Base-by-base conservation (phyloP, 2,113 vertebrate genomes). In the Cinclus mexicanus region DNA sequence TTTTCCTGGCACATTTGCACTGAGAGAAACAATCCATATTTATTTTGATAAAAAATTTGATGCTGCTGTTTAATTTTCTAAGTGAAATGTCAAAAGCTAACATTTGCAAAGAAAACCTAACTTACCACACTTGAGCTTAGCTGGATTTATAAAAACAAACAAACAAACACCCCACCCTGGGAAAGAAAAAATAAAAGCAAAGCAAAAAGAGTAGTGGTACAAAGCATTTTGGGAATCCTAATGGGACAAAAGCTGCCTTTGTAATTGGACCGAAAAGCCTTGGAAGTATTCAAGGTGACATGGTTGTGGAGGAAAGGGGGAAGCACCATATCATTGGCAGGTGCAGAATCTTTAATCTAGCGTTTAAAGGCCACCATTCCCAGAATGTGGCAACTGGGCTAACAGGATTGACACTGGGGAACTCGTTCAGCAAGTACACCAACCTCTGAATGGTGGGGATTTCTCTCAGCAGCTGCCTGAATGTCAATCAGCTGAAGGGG, bases 381-480 rank as follows among this genome's bases (percentile, higher is more conserved):
- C 85, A 82, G 67, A 81, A 95, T 77, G 92, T 44, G 67, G 94
- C 93, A 93, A 96, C 19, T 67, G 94, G 94, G 52, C 95, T 97
- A 96, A 95, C 83, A 83, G 86, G 93, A 95, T 72, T 97, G 96
- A 97, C 94, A 94, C 6, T 14, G 29, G 83, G 76, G 65, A 89
- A 95, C 83, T 64, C 39, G 9, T 78, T 92, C 65, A 89, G 88
- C 85, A 89, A 97, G 92, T 56, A 80, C 83, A 85, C 94, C 77
- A 82, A 83, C 37, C 90, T 57, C 83, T 96, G 95, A 97, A 97
- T 97, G 95, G 85, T 57, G 90, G 52, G 82, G 87, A 79, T 89
- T 94, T 97, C 95, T 90, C 52, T 93, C 83, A 67, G 87, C 87
- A 96, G 95, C 93, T 96, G 95, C 95, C 67, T 24, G n/a, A 72